Evolutionary conservation across 2,113 vertebrate species (phyloP).

Genomic region (Anguilla rostrata): DNA sequence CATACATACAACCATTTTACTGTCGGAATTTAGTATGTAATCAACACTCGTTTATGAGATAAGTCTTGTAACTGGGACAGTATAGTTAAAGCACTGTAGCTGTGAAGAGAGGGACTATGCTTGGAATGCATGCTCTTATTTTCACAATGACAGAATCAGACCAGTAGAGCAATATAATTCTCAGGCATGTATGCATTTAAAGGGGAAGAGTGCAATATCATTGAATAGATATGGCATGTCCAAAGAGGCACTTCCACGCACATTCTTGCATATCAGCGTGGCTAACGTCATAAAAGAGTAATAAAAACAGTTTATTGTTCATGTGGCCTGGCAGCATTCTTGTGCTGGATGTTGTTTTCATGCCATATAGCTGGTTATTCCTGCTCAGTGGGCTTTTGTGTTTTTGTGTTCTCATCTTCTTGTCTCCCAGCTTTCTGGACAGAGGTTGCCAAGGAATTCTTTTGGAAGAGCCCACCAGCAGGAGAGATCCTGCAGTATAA

Average conservation of each 20-base stretch:
- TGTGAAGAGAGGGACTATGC: neutral
- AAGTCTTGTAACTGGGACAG: neutral
- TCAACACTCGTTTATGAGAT: neutral
- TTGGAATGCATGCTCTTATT: neutral
- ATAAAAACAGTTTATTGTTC: neutral
- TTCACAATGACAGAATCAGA: neutral
- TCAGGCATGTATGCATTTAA: neutral
- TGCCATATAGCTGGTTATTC: neutral
- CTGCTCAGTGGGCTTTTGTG: neutral
- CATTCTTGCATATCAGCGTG: neutral
- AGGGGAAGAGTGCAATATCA: neutral
- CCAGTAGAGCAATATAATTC: neutral
- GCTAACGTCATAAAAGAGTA: neutral
- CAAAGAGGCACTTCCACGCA: neutral
- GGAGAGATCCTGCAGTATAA: conserved; percentile 72
- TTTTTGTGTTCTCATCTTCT: neutral
- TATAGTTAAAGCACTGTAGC: neutral
- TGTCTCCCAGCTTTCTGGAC: conserved; percentile 73
- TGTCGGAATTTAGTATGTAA: neutral
- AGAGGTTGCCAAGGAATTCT: conserved; percentile 69
- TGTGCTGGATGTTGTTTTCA: neutral
- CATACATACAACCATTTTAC: neutral
- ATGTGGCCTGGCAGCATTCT: neutral
- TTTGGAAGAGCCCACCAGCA: conserved; percentile 69
- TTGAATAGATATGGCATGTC: neutral